Conservation (phyloP, 2,888 invertebrate species). For the Morpho achilles region DNA sequence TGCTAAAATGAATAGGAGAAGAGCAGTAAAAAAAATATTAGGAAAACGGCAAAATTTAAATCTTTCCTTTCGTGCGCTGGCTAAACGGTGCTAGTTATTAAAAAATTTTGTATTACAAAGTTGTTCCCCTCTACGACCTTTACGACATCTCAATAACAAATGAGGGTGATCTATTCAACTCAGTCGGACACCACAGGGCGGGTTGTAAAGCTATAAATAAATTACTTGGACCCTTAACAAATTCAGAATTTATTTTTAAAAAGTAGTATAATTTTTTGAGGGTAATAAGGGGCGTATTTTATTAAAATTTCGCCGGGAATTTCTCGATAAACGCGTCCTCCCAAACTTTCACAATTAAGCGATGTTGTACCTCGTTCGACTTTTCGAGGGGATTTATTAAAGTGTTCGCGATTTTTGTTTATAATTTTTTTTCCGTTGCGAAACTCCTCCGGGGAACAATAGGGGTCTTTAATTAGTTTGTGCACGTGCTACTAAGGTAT, state of each 20-base stretch:
- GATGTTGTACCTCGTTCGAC: constrained; percentile 19
- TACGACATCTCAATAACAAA: too few species aligned
- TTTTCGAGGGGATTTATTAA: constrained; percentile 29
- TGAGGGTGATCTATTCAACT: too few species aligned
- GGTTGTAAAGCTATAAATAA: too few species aligned
- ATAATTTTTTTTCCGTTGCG: constrained; percentile 10
- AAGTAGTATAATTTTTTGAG: constrained; percentile 1
- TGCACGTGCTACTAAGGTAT: constrained; percentile 9
- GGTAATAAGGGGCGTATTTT: constrained; percentile 12
- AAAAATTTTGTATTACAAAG: too few species aligned
- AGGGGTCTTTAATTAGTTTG: constrained; percentile 12
- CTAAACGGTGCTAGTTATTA: too few species aligned
- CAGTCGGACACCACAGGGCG: too few species aligned
- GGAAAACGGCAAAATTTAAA: too few species aligned
- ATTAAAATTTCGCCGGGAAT: constrained; percentile 10
- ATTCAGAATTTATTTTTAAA: background rate
- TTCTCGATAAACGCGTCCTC: constrained; percentile 23
- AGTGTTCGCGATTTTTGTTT: constrained; percentile 24
- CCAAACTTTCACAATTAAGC: constrained; percentile 30
- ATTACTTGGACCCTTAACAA: too few species aligned
- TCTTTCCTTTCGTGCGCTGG: too few species aligned
- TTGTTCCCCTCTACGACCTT: background rate
- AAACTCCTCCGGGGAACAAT: constrained; percentile 12
- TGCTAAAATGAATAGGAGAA: too few species aligned
- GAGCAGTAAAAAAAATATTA: too few species aligned